A percentile compares a stretch with the other conserved stretches of the same genome.
Conservation (phyloP, 2,113 vertebrate genomes). For the Macquaria ambigua region DNA sequence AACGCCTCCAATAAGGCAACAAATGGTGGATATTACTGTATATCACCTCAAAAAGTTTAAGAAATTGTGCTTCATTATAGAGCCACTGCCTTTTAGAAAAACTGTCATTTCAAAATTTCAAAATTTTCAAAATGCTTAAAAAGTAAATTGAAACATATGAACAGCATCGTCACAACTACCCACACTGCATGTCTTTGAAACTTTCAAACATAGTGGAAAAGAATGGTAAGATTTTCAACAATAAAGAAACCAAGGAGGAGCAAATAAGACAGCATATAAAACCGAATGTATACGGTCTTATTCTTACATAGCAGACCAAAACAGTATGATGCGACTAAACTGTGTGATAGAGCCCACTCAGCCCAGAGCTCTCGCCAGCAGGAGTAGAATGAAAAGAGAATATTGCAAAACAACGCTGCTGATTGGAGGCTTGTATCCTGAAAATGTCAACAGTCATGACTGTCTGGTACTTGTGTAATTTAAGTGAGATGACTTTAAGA, state of each 20-base stretch:
- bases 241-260: not conserved
- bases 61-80: not conserved
- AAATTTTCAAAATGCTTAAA: not conserved
- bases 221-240: not conserved
- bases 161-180: not conserved
- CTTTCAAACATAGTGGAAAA: not conserved
- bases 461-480: not conserved
- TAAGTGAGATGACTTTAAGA: not conserved
- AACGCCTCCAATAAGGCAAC: not conserved
- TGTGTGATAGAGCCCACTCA: not conserved
- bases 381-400: not conserved
- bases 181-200: not conserved
- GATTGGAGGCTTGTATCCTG: not conserved
- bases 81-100: not conserved
- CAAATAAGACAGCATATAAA: not conserved
- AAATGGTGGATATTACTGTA: not conserved
- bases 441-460: slow-evolving; percentile 4
- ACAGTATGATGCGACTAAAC: not conserved
- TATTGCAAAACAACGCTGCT: not conserved
- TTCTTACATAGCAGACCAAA: not conserved
- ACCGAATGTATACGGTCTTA: not conserved
- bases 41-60: not conserved
- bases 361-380: not conserved
- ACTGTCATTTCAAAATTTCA: not conserved
- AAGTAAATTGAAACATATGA: not conserved